Evolutionary conservation across 2,888 invertebrate species (phyloP).

Genomic region (Ormyrus nitidulus): DNA sequence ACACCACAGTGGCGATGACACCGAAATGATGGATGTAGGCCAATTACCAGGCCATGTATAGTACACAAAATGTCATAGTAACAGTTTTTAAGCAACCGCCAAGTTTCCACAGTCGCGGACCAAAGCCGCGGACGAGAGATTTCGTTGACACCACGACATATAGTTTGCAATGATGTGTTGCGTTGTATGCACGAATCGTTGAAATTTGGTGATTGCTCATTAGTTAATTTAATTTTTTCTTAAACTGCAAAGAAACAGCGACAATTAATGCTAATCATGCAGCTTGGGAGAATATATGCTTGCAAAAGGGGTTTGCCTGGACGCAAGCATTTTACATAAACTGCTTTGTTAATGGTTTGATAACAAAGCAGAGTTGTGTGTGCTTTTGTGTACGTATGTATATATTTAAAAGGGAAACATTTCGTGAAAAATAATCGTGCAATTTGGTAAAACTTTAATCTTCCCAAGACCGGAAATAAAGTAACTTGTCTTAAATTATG

Average conservation of each 20-base stretch:
- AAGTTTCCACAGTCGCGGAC: slow-evolving; percentile 41
- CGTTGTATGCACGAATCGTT: slow-evolving; percentile 18
- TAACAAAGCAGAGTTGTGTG: slow-evolving; percentile 45
- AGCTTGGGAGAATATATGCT: slow-evolving; percentile 39
- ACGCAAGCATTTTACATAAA: slow-evolving; percentile 42
- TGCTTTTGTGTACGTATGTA: slow-evolving; percentile 46
- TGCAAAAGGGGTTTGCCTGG: slow-evolving; percentile 2
- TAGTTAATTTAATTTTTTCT: slow-evolving; percentile 53
- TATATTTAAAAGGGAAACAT: slow-evolving; percentile 28
- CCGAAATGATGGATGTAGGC: slow-evolving; percentile 71
- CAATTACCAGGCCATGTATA: slow-evolving; percentile 69
- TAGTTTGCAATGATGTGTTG: slow-evolving; percentile 4
- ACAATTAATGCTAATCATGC: slow-evolving; percentile 45
- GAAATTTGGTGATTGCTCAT: slow-evolving; percentile 47
- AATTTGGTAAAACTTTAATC: slow-evolving; percentile 47
- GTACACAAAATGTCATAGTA: slow-evolving; percentile 60
- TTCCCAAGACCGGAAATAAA: slow-evolving; percentile 34
- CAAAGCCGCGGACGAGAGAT: slow-evolving; percentile 2
- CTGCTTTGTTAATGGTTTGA: slow-evolving; percentile 45
- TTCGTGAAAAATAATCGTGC: slow-evolving; percentile 45
- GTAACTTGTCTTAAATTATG: slow-evolving; percentile 34
- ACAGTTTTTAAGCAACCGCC: slow-evolving; percentile 59
- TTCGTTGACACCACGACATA: slow-evolving; percentile 22
- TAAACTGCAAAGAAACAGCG: slow-evolving; percentile 48
- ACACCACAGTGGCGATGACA: slow-evolving; percentile 68